A percentile compares a stretch with the other conserved stretches of the same genome.
Conservation (phyloP, 2,797 vertebrate genomes). For the Crenichthys baileyi region DNA sequence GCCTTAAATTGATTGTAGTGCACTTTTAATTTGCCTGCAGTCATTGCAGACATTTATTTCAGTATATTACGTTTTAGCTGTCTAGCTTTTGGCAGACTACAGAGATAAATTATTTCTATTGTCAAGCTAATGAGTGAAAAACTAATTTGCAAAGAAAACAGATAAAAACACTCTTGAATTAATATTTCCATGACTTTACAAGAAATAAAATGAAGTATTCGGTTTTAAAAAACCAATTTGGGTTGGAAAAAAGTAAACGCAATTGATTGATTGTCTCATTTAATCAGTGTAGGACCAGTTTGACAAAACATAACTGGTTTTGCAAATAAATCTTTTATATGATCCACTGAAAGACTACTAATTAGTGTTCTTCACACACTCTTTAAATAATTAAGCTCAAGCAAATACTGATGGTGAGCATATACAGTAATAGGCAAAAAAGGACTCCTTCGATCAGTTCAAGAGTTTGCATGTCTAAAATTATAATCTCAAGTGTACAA, state of each 20-base stretch:
- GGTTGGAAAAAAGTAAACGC: neutral
- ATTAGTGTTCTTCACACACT: constrained; percentile 43
- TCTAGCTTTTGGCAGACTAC: constrained; percentile 7
- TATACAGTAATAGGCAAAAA: neutral
- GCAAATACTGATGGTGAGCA: constrained; percentile 1
- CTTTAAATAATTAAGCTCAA: constrained; percentile 31
- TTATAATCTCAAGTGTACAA: neutral
- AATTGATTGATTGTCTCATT: neutral
- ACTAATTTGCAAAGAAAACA: neutral
- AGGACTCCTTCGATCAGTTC: neutral
- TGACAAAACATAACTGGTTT: constrained; percentile 2
- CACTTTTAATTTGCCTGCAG: constrained; percentile 9
- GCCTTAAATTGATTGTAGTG: neutral
- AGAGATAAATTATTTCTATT: constrained; percentile 15
- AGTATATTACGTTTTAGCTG: constrained; percentile 5
- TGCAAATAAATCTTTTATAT: constrained; percentile 11
- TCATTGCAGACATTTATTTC: constrained; percentile 10
- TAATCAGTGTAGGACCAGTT: neutral
- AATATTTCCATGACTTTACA: neutral
- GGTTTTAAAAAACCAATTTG: neutral
- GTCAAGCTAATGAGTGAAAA: neutral
- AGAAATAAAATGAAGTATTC: neutral
- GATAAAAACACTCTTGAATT: neutral
- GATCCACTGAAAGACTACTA: constrained; percentile 28
- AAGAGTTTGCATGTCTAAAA: neutral